These are phyloP conservation scores for Eulimnadia texana DNA, from an alignment of 1,140 invertebrate genomes.

Conservation along the genomic window DNA sequence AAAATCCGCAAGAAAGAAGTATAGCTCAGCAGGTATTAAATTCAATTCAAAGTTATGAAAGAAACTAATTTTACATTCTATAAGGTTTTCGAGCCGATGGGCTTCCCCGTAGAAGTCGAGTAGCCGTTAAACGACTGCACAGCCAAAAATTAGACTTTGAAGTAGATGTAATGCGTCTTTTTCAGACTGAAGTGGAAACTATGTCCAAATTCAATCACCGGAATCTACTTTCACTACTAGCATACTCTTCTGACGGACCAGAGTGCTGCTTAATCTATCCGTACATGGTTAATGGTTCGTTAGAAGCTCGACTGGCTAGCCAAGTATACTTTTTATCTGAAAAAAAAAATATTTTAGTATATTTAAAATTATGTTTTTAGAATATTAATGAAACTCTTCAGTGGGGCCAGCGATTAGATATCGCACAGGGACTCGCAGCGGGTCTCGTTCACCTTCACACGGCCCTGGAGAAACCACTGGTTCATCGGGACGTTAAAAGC, in stretches of 20 bases:
- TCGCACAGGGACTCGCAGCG: constrained; percentile 44
- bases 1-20: neutral
- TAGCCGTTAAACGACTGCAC: constrained; percentile 47
- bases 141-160: constrained; percentile 28
- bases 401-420: constrained; percentile 37
- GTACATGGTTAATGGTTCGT: constrained; percentile 49
- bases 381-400: constrained; percentile 22
- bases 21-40: neutral
- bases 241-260: constrained; percentile 45
- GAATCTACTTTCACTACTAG: constrained; percentile 48
- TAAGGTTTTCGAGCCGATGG: neutral
- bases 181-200: constrained; percentile 46
- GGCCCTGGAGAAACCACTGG: constrained; percentile 34
- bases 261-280: constrained; percentile 48
- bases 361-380: constrained; percentile 18
- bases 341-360: constrained; percentile 16
- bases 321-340: constrained; percentile 22
- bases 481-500: constrained; percentile 61
- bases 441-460: constrained; percentile 45
- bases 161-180: constrained; percentile 32
- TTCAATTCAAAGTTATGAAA: neutral
- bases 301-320: constrained; percentile 41
- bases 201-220: constrained; percentile 34
- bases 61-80: too few species aligned
- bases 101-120: constrained; percentile 28